Evolutionary conservation across 2,797 vertebrate genomes (phyloP).

Genomic region (Betta splendens): DNA sequence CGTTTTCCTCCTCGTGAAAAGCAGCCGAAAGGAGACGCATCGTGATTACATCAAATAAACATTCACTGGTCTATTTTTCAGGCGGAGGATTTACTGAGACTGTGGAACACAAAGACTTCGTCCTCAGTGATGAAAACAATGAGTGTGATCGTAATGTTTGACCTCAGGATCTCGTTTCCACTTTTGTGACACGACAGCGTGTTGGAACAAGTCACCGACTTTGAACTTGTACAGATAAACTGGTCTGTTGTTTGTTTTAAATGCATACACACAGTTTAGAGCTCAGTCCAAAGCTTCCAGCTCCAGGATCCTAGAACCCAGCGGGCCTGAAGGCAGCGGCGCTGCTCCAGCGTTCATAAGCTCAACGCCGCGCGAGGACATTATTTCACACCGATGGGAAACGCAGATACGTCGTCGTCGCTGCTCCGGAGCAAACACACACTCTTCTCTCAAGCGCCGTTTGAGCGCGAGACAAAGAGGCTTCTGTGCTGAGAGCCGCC

Average conservation of each 20-base stretch:
- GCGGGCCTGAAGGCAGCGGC: background rate
- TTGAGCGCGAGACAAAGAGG: conserved; percentile 72
- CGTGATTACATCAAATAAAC: conserved; percentile 1
- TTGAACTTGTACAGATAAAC: background rate
- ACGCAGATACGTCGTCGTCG: conserved; percentile 58
- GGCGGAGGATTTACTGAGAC: background rate
- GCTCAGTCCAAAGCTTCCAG: conserved; percentile 4
- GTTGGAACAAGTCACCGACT: too few species aligned
- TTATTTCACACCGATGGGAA: conserved; percentile 53
- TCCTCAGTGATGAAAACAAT: too few species aligned
- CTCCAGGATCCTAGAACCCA: too few species aligned
- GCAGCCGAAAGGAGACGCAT: background rate
- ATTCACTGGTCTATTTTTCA: conserved; percentile 1
- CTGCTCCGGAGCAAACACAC: conserved; percentile 51
- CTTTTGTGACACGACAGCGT: background rate
- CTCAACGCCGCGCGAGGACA: background rate
- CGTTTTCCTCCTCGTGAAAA: too few species aligned
- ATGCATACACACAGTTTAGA: background rate
- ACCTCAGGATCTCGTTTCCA: background rate
- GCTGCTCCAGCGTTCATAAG: background rate
- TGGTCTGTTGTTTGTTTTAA: background rate
- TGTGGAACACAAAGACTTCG: too few species aligned
- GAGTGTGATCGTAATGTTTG: background rate
- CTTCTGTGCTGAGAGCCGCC: conserved; percentile 57
- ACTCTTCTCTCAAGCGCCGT: conserved; percentile 48